These are phyloP conservation scores for Schizopygopsis malacanthus DNA, from an alignment of 2,797 vertebrate species.

Conservation along the genomic window DNA sequence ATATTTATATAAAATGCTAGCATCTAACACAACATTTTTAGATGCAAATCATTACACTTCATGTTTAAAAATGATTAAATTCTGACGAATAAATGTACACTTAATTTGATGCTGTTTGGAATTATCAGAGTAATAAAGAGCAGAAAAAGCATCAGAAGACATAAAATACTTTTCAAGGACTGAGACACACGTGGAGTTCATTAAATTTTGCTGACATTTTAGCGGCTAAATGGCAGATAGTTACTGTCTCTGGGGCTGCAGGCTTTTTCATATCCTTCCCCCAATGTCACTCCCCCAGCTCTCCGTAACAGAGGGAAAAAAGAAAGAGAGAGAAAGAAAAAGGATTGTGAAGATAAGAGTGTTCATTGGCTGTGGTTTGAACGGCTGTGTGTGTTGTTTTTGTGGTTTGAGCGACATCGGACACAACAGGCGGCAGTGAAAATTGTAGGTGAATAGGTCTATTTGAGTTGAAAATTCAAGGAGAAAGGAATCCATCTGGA, in stretches of 20 bases:
- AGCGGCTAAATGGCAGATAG: slow-evolving; percentile 93
- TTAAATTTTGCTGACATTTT: slow-evolving; percentile 95
- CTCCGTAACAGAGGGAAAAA: not conserved
- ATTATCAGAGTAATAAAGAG: slow-evolving; percentile 15
- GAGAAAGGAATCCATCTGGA: slow-evolving; percentile 98
- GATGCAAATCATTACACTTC: not conserved
- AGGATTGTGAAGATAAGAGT: slow-evolving; percentile 15
- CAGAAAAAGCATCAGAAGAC: slow-evolving; percentile 38
- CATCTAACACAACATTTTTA: not conserved
- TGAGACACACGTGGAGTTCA: slow-evolving; percentile 86
- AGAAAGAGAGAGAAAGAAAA: not conserved
- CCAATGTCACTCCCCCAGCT: slow-evolving; percentile 91
- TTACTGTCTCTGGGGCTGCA: slow-evolving; percentile 89
- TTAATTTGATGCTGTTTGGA: slow-evolving; percentile 11
- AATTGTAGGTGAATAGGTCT: slow-evolving; percentile 68
- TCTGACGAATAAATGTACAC: not conserved
- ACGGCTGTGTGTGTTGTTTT: slow-evolving; percentile 23
- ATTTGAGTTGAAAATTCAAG: slow-evolving; percentile 86
- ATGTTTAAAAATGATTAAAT: not conserved
- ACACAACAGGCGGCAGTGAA: slow-evolving; percentile 33
- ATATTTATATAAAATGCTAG: not conserved
- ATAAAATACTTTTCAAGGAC: slow-evolving; percentile 74
- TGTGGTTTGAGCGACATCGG: slow-evolving; percentile 30
- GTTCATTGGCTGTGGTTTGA: slow-evolving; percentile 25
- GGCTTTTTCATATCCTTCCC: slow-evolving; percentile 97